Conservation (phyloP, 2,888 invertebrate genomes). For the Adelphocoris suturalis region DNA sequence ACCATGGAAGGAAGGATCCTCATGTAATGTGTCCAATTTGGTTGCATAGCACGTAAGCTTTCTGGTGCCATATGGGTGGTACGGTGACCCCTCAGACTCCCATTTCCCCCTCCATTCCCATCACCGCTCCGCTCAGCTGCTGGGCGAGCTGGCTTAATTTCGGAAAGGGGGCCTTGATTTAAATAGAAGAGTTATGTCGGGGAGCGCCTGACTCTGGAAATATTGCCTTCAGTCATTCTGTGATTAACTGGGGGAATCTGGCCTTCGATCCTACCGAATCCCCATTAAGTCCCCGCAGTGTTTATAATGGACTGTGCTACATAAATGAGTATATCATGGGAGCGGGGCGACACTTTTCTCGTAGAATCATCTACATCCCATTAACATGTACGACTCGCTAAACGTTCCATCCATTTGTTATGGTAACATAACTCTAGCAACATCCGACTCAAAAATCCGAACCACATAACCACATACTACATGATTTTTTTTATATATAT, state of each 20-base stretch:
- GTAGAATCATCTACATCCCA: background rate
- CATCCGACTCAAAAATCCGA: too few species aligned
- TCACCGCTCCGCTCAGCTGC: background rate
- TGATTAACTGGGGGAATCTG: conserved; percentile 64
- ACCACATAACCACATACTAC: too few species aligned
- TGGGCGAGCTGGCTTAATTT: conserved; percentile 60
- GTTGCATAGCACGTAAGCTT: conserved; percentile 71
- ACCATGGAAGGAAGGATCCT: conserved; percentile 66
- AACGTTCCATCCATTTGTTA: background rate
- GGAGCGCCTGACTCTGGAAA: conserved; percentile 46
- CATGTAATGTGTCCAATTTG: conserved; percentile 68
- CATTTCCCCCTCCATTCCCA: conserved; percentile 35
- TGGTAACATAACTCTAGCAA: background rate
- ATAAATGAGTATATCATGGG: conserved; percentile 58
- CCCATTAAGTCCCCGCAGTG: conserved; percentile 44
- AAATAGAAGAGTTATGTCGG: conserved; percentile 68
- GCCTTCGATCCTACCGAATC: conserved; percentile 23
- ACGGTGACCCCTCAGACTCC: conserved; percentile 60
- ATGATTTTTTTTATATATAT: too few species aligned
- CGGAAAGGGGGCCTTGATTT: conserved; percentile 61
- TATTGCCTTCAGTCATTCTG: conserved; percentile 68
- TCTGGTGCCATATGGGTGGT: conserved; percentile 69
- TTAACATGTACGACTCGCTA: background rate
- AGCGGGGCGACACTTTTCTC: background rate
- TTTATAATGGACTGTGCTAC: conserved; percentile 58